A percentile compares a stretch with the other conserved stretches of the same genome.
phyloP scores from a whole-genome alignment of 64 coral and sea anemone species.

The Porites lutea region DNA sequence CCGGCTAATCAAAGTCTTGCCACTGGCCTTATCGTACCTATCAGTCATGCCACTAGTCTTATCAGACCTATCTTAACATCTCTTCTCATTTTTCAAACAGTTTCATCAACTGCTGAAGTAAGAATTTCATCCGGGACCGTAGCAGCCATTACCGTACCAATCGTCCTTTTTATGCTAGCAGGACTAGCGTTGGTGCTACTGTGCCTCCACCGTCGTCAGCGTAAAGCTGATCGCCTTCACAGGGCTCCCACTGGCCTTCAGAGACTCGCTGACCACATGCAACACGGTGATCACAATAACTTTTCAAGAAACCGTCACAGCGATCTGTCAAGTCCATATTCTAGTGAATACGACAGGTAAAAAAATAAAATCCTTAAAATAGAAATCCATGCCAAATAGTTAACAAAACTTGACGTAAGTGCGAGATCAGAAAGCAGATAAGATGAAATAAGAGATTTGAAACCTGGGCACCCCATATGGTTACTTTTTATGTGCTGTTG shows the following conservation, averaged over 20 bases:
- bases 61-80: too few species aligned
- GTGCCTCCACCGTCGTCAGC: not conserved
- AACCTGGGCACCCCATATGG: too few species aligned
- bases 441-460: too few species aligned
- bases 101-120: not conserved
- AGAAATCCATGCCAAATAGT: too few species aligned
- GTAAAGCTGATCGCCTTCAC: not conserved
- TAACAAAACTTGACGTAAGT: too few species aligned
- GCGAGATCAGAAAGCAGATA: too few species aligned
- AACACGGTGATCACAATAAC: not conserved
- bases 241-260: conserved; percentile 25
- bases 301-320: not conserved
- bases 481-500: too few species aligned
- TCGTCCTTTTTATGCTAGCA: conserved; percentile 4
- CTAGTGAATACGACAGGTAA: conserved; percentile 7
- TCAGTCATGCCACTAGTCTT: too few species aligned
- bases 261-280: not conserved
- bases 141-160: conserved; percentile 38
- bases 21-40: too few species aligned
- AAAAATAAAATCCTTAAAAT: not conserved
- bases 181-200: conserved; percentile 20
- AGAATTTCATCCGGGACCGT: not conserved
- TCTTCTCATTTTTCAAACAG: not conserved
- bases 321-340: conserved; percentile 6
- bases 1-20: too few species aligned